phyloP scores from a whole-genome alignment of 2,888 invertebrate genomes.

The Linyphia triangularis region DNA sequence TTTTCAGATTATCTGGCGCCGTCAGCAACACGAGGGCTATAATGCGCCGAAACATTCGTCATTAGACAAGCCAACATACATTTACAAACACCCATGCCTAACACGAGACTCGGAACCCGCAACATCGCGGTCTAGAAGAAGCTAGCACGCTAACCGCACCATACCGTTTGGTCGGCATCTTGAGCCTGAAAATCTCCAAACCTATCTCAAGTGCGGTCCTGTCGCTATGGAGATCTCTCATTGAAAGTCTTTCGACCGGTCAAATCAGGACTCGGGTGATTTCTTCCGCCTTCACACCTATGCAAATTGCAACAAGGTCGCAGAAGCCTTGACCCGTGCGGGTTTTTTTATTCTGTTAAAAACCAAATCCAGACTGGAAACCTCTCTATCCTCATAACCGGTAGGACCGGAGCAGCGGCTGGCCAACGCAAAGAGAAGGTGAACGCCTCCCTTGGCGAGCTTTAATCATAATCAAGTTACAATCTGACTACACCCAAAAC shows the following conservation, averaged over 20 bases:
- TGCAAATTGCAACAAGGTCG: constrained; percentile 38
- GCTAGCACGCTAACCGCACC: too few species aligned
- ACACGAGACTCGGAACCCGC: too few species aligned
- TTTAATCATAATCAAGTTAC: constrained; percentile 34
- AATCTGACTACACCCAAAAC: constrained; percentile 49
- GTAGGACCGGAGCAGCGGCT: constrained; percentile 68
- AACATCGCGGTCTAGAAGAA: too few species aligned
- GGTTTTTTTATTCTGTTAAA: constrained; percentile 8
- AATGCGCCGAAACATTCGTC: too few species aligned
- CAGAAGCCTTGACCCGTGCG: constrained; percentile 55
- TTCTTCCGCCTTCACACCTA: neutral
- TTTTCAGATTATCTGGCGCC: too few species aligned
- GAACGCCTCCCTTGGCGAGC: constrained; percentile 50
- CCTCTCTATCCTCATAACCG: constrained; percentile 28
- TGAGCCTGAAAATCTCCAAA: neutral
- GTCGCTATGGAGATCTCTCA: neutral
- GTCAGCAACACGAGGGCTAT: too few species aligned
- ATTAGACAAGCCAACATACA: too few species aligned
- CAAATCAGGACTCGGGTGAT: neutral
- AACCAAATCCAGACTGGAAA: neutral
- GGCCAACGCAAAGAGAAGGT: constrained; percentile 66
- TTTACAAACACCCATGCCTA: too few species aligned
- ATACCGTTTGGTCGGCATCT: too few species aligned
- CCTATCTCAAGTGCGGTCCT: neutral
- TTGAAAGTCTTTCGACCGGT: neutral